These are phyloP conservation scores for Rugalucina vietnamica DNA, from an alignment of 2,888 invertebrate species.

Conservation along the genomic window DNA sequence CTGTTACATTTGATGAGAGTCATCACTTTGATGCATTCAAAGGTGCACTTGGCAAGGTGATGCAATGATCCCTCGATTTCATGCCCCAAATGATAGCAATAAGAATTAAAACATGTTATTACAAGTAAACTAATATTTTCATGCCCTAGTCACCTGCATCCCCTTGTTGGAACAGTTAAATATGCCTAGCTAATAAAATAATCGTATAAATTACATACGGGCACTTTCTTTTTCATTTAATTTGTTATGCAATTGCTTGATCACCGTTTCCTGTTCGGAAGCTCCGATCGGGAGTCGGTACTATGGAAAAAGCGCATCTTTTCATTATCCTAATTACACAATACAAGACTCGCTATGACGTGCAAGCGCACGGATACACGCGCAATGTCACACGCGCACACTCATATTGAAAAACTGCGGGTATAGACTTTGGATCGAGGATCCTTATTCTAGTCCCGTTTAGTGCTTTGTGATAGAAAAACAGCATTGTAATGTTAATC, in stretches of 20 bases:
- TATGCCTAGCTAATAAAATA: neutral
- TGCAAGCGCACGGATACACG: conserved; percentile 3
- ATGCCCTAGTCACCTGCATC: neutral
- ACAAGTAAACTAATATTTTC: neutral
- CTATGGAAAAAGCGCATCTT: conserved; percentile 11
- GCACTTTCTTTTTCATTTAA: neutral
- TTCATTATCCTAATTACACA: neutral
- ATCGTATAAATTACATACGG: conserved; percentile 4
- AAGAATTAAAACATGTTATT: neutral
- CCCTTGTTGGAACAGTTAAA: neutral
- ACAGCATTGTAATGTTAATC: conserved; percentile 5
- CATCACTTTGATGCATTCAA: neutral
- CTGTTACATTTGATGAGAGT: neutral
- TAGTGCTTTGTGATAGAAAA: neutral
- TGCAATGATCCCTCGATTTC: neutral
- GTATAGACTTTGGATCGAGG: neutral
- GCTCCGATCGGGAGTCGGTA: neutral
- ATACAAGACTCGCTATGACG: conserved; percentile 3
- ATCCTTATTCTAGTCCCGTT: neutral
- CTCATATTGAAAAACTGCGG: conserved; percentile 3
- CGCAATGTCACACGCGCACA: conserved; percentile 4
- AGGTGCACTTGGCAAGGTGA: neutral
- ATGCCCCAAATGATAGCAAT: neutral
- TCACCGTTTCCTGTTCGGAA: conserved; percentile 13
- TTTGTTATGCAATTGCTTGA: neutral